Percentiles rank a stretch among this genome's conserved stretches.
Conservation (phyloP, 2,113 vertebrate species). For the Entosphenus tridentatus region DNA sequence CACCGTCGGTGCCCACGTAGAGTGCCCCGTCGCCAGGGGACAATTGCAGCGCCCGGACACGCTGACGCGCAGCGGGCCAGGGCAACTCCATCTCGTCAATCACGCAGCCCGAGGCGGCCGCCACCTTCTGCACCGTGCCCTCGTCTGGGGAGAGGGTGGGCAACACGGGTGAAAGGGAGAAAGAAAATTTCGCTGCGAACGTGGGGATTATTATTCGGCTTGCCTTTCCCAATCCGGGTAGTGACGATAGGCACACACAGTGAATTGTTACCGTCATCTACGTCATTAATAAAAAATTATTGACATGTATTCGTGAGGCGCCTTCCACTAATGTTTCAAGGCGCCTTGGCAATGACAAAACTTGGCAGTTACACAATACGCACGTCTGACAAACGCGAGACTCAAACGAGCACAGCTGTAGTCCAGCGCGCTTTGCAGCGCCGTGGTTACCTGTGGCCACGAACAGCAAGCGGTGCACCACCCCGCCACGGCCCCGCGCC, state of each 20-base stretch:
- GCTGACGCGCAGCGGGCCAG: slow-evolving; percentile 36
- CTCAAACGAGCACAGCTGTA: neutral
- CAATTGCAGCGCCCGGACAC: slow-evolving; percentile 73
- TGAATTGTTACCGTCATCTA: no score
- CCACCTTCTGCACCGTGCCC: slow-evolving; percentile 75
- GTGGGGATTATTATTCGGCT: no score
- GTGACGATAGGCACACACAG: no score
- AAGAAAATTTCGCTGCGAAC: neutral
- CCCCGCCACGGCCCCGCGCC: slow-evolving; percentile 58
- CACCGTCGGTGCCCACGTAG: slow-evolving; percentile 59
- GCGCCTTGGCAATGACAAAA: no score
- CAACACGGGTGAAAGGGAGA: neutral
- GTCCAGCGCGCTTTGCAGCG: neutral
- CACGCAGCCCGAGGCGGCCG: slow-evolving; percentile 74
- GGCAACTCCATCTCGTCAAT: slow-evolving; percentile 87
- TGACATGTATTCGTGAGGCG: no score
- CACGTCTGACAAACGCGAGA: neutral
- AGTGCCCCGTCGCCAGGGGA: slow-evolving; percentile 70
- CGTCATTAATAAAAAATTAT: no score
- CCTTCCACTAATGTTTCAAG: no score
- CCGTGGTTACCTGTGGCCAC: slow-evolving; percentile 69
- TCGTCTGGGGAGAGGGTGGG: slow-evolving; percentile 31
- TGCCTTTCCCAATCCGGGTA: no score
- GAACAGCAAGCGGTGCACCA: slow-evolving; percentile 81
- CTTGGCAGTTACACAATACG: no score